phyloP scores from a whole-genome alignment of 2,888 invertebrate species.

The Brachyopa scutellaris region DNA sequence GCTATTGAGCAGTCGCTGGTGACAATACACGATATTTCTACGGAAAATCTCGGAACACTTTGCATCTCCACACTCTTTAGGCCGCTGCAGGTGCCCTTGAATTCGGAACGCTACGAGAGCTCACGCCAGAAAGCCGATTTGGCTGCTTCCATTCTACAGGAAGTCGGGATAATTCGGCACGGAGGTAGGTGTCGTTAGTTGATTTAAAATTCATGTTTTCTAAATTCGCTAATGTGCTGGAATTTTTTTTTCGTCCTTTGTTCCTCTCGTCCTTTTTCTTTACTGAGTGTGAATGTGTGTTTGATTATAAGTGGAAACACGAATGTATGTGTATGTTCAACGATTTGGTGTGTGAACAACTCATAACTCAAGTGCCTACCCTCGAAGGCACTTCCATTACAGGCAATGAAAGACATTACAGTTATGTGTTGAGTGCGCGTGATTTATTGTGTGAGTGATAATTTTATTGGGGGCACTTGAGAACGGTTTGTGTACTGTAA shows the following conservation, averaged over 20 bases:
- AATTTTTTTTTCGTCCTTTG: background rate
- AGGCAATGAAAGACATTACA: slow-evolving; percentile 12
- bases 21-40: slow-evolving; percentile 89
- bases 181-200: slow-evolving; percentile 82
- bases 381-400: background rate
- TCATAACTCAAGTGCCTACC: slow-evolving; percentile 24
- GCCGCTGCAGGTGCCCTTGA: slow-evolving; percentile 86
- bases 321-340: background rate
- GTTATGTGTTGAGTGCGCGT: slow-evolving; percentile 25
- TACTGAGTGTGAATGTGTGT: background rate
- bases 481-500: background rate
- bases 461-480: slow-evolving; percentile 29
- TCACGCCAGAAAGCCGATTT: slow-evolving; percentile 91
- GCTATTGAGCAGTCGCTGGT: slow-evolving; percentile 87
- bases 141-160: slow-evolving; percentile 88
- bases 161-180: slow-evolving; percentile 86
- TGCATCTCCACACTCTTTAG: slow-evolving; percentile 88
- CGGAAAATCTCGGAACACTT: slow-evolving; percentile 87
- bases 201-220: slow-evolving; percentile 40
- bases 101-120: slow-evolving; percentile 88
- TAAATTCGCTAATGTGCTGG: slow-evolving; percentile 31
- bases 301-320: background rate
- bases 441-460: slow-evolving; percentile 34
- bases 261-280: background rate
- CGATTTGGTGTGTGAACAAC: slow-evolving; percentile 26